Percentiles rank a stretch among this genome's conserved stretches.
Evolutionary conservation across 2,113 vertebrate species (phyloP).

Genomic region (Apodemus speciosus): DNA sequence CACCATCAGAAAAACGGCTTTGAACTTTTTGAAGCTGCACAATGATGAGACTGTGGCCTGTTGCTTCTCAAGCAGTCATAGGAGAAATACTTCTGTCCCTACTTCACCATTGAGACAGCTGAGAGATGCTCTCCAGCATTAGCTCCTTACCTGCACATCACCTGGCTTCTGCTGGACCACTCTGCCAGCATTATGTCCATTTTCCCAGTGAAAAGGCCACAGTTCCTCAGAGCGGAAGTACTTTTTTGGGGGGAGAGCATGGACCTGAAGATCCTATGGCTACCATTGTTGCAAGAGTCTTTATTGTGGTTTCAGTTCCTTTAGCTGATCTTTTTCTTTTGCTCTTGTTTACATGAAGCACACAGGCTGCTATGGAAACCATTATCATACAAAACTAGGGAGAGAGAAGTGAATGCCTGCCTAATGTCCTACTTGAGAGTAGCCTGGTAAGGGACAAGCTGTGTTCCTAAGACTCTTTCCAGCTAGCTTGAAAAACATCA

Average conservation of each 20-base stretch:
- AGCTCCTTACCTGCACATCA: not conserved
- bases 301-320: not conserved
- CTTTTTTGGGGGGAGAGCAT: not conserved
- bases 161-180: not conserved
- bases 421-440: not conserved
- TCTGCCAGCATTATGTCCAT: not conserved
- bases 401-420: conserved; percentile 14
- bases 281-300: not conserved
- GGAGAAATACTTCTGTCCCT: not conserved
- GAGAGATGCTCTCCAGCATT: not conserved
- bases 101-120: too few species aligned
- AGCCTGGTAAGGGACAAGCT: not conserved
- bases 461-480: not conserved
- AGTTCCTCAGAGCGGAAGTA: not conserved
- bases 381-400: not conserved
- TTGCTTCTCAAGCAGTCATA: not conserved
- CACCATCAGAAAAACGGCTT: not conserved
- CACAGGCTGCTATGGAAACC: conserved; percentile 31
- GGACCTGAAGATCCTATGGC: not conserved
- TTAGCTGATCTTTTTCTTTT: conserved; percentile 24
- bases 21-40: not conserved
- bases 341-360: not conserved
- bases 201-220: not conserved
- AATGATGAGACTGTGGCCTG: not conserved
- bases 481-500: not conserved